Evolutionary conservation across 2,113 vertebrate species (phyloP).

Genomic region (Taxidea taxus): DNA sequence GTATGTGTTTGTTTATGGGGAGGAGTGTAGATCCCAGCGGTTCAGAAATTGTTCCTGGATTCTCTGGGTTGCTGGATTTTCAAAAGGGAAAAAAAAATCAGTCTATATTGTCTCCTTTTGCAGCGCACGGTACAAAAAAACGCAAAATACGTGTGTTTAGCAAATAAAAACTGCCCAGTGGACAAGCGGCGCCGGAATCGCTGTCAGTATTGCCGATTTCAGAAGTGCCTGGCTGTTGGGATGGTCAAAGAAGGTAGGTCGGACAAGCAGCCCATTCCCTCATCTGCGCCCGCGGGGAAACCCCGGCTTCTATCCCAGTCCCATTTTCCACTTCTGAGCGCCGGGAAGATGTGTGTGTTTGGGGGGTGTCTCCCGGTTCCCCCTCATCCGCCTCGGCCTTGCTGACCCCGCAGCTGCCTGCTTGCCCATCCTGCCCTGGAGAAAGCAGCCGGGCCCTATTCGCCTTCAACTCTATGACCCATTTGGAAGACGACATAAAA

Average conservation of each 20-base stretch:
- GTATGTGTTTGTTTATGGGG: constrained; percentile 52
- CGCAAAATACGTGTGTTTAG: constrained; percentile 98
- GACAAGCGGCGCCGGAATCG: constrained; percentile 96
- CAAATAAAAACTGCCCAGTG: constrained; percentile 99
- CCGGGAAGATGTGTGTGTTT: neutral
- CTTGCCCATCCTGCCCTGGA: neutral
- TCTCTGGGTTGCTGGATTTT: constrained; percentile 50
- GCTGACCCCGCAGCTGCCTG: neutral
- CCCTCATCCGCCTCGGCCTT: neutral
- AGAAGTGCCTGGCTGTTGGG: constrained; percentile 97
- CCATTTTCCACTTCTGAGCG: neutral
- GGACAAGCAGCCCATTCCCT: neutral
- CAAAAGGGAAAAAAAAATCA: constrained; percentile 49
- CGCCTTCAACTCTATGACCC: neutral
- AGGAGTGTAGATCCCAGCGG: constrained; percentile 6
- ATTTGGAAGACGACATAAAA: constrained; percentile 28
- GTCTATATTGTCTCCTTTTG: constrained; percentile 14
- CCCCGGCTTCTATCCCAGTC: neutral
- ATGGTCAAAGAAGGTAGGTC: constrained; percentile 98
- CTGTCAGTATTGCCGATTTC: constrained; percentile 97
- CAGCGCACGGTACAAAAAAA: constrained; percentile 99
- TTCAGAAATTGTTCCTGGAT: constrained; percentile 43
- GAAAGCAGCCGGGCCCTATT: neutral
- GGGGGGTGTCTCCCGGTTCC: no score
- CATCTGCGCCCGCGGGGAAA: neutral